These are phyloP conservation scores for Drosophila phalerata DNA, from an alignment of 2,888 invertebrate species.

Conservation along the genomic window DNA sequence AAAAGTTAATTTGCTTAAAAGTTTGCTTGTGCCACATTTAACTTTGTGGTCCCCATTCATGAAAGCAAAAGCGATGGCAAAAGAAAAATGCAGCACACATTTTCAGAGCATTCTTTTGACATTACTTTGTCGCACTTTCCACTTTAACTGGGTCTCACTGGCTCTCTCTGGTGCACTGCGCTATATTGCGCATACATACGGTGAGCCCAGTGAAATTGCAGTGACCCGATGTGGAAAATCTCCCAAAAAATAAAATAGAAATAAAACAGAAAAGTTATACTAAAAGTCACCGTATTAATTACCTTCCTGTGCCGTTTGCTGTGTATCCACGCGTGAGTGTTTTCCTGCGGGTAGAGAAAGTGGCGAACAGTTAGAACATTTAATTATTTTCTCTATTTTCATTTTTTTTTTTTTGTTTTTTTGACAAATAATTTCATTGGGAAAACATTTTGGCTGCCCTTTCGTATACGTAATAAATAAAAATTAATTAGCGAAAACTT, in stretches of 20 bases:
- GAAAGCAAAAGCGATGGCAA: conserved; percentile 32
- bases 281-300: conserved; percentile 73
- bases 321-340: conserved; percentile 83
- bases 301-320: conserved; percentile 83
- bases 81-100: conserved; percentile 33
- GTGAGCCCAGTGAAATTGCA: conserved; percentile 42
- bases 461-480: conserved; percentile 70
- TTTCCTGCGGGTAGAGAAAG: conserved; percentile 79
- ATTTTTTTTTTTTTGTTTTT: conserved; percentile 13
- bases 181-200: conserved; percentile 59
- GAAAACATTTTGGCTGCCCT: conserved; percentile 53
- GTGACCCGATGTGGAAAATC: conserved; percentile 16
- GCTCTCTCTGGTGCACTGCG: conserved; percentile 45
- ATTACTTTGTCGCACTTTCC: conserved; percentile 38
- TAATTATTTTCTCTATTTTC: conserved; percentile 54
- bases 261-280: conserved; percentile 23
- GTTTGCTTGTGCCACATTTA: conserved; percentile 46
- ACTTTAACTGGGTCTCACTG: conserved; percentile 21
- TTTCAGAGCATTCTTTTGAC: conserved; percentile 43
- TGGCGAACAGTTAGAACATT: conserved; percentile 52
- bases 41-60: conserved; percentile 32
- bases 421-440: conserved; percentile 58
- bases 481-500: conserved; percentile 77
- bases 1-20: conserved; percentile 43
- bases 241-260: conserved; percentile 9